Conservation (phyloP, 1,140 invertebrate species). For the Gryllus bimaculatus region DNA sequence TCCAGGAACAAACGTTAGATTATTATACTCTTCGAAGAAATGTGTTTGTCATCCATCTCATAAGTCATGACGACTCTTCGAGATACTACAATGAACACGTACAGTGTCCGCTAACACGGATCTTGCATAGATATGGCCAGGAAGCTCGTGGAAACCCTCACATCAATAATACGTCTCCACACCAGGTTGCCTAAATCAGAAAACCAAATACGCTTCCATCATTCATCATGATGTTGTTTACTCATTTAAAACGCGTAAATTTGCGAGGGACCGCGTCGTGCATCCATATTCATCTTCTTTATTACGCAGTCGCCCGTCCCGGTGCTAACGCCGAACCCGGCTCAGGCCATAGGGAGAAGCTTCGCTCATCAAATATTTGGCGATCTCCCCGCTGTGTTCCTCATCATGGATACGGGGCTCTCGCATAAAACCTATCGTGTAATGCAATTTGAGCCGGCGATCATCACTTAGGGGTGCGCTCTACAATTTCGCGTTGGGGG, state of each 20-base stretch:
- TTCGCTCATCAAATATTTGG: neutral
- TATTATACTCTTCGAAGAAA: no score
- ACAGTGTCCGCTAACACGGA: no score
- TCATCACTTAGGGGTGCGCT: neutral
- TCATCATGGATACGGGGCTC: neutral
- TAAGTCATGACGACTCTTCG: no score
- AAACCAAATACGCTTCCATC: neutral
- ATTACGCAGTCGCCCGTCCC: neutral
- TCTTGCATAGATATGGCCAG: no score
- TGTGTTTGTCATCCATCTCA: no score
- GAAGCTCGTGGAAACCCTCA: no score
- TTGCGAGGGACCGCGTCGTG: neutral
- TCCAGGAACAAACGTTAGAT: no score
- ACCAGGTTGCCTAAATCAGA: neutral
- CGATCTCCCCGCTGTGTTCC: neutral
- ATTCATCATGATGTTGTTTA: neutral
- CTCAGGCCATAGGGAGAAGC: neutral
- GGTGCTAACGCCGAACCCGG: neutral
- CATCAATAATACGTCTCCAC: neutral
- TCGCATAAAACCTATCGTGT: neutral
- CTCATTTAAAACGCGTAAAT: neutral
- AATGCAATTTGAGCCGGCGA: neutral
- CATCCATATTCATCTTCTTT: neutral
- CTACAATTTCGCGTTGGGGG: no score
- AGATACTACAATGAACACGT: no score